Evolutionary conservation across 2,797 vertebrate species (phyloP).

Genomic region (Pseudomugil tenellus): DNA sequence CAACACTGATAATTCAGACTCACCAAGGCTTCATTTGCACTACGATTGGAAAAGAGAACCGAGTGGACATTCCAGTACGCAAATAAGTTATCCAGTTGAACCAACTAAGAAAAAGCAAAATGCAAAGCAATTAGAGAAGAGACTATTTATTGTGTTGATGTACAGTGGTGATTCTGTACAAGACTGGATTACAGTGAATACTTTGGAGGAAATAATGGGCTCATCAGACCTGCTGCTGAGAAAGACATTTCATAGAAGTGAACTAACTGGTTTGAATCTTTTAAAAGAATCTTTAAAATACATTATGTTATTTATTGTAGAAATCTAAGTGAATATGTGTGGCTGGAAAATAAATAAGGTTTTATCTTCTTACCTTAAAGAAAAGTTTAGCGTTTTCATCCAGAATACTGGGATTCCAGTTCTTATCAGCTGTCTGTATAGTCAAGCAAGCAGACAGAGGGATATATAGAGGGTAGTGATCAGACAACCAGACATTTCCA

Average conservation of each 20-base stretch:
- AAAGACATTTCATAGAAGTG: background rate
- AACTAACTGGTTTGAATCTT: slow-evolving; percentile 7
- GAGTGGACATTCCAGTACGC: slow-evolving; percentile 98
- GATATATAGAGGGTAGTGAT: background rate
- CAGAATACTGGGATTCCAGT: slow-evolving; percentile 94
- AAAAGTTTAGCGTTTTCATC: slow-evolving; percentile 93
- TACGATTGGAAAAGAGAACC: slow-evolving; percentile 88
- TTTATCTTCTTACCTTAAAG: slow-evolving; percentile 88
- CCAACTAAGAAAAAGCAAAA: slow-evolving; percentile 81
- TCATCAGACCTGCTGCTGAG: background rate
- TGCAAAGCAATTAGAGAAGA: slow-evolving; percentile 25
- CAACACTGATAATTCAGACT: slow-evolving; percentile 59
- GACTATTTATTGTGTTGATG: background rate
- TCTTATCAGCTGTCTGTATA: slow-evolving; percentile 89
- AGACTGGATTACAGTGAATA: slow-evolving; percentile 8
- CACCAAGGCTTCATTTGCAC: slow-evolving; percentile 89
- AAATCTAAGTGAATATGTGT: background rate
- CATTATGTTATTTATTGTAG: background rate
- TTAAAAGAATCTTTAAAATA: background rate
- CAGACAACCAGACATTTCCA: background rate
- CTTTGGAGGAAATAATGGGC: background rate
- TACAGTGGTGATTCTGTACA: slow-evolving; percentile 4
- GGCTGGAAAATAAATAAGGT: background rate
- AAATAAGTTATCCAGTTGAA: slow-evolving; percentile 93
- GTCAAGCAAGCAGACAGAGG: slow-evolving; percentile 21